Conservation (phyloP, 1,140 invertebrate genomes). For the Camponotus vicinus region DNA sequence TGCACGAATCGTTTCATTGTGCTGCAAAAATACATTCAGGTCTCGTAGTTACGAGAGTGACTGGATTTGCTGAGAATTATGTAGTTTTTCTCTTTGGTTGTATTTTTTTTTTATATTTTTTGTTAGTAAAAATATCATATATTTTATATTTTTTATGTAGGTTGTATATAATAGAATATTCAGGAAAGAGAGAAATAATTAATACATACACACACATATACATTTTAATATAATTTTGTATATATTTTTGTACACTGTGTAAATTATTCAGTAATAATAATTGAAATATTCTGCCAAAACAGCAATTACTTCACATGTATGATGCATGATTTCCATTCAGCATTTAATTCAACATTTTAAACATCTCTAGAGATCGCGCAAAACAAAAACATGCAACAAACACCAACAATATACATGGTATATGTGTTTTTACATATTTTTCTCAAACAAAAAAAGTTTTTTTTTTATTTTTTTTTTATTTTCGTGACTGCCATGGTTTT, state of each 20-base stretch:
- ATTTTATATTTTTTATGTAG: background rate
- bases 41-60: constrained; percentile 24
- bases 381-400: constrained; percentile 33
- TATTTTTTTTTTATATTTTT: background rate
- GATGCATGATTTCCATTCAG: background rate
- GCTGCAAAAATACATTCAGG: constrained; percentile 42
- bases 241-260: background rate
- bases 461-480: constrained; percentile 39
- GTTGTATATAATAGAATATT: background rate
- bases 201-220: background rate
- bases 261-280: background rate
- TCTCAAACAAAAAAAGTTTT: constrained; percentile 4
- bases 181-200: background rate
- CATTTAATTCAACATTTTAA: constrained; percentile 11
- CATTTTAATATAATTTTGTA: background rate
- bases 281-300: background rate
- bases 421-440: constrained; percentile 19
- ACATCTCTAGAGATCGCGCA: background rate
- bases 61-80: constrained; percentile 37
- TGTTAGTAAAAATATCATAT: background rate
- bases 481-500: constrained; percentile 7
- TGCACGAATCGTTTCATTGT: constrained; percentile 6
- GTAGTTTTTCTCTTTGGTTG: background rate
- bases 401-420: background rate
- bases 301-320: background rate